Evolutionary conservation across 1,140 invertebrate species (phyloP), one percentile per base, ranked within the genome.

Genomic region (Rhagoletis zephyria): DNA sequence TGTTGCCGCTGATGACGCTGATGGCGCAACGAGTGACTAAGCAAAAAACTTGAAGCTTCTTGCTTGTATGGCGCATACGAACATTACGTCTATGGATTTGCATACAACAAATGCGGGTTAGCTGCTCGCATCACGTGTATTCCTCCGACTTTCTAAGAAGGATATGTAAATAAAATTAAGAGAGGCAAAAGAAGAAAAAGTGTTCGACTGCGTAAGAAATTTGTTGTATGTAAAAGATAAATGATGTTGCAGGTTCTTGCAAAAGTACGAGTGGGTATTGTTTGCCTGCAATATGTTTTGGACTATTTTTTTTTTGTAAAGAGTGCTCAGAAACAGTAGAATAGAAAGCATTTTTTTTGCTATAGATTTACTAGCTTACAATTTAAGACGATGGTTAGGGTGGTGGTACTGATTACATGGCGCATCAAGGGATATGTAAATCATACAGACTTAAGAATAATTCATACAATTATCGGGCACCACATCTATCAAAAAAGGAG

Each of bases 141-240:
- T 56, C 16, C n/a, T 6, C 14, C 4, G 16, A 14, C 16, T 12
- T 74, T 1, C 42, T 74, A 6, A 45, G 12, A 45, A 48, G 67
- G 67, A 74, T 74, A 74, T 74, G 67, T 74, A 74, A 48, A 74
- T 74, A 48, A 74, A 74, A 48, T 74, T 74, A 74, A 48, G 67
- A 14, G 10, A 6, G 42, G 67, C 12, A 74, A 48, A 16, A 74
- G n/a, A 4, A 74, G 64, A 48, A 48, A 74, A 74, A 48, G 4
- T 42, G 64, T 30, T 40, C 40, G 64, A 42, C 19, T 67, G 64
- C 64, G 64, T 67, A 67, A 74, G 16, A 45, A 74, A 74, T 48
- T 45, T 4, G 5, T 74, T 48, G 40, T 48, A 48, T 48, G 42
- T 42, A 74, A 30, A 30, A 74, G 67, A 74, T 74, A 74, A 74